Conservation (phyloP, 2,113 vertebrate species). For the Laterallus jamaicensis region DNA sequence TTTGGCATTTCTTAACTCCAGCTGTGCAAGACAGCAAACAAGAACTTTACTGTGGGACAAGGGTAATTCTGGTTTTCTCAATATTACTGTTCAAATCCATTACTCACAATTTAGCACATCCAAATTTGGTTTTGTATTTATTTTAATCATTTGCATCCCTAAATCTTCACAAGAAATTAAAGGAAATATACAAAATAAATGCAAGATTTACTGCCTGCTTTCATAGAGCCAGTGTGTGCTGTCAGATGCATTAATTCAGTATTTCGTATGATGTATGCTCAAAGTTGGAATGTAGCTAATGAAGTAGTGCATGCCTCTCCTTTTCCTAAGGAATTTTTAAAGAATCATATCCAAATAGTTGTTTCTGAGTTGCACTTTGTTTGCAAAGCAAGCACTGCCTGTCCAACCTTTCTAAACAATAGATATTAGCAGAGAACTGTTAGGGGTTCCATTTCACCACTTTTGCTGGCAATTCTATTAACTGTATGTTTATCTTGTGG, state of each 20-base stretch:
- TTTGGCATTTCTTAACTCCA: constrained; percentile 15
- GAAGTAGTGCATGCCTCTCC: not conserved
- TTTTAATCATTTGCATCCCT: constrained; percentile 25
- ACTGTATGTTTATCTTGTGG: constrained; percentile 59
- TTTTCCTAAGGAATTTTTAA: not conserved
- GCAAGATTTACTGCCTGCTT: constrained; percentile 20
- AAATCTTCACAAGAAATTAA: constrained; percentile 12
- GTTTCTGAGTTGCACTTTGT: constrained; percentile 40
- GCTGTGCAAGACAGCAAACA: constrained; percentile 9
- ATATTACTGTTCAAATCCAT: not conserved
- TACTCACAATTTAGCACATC: not conserved
- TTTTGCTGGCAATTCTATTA: constrained; percentile 49
- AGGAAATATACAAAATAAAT: constrained; percentile 40
- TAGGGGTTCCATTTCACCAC: constrained; percentile 38
- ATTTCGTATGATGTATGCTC: constrained; percentile 9
- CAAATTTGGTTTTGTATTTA: constrained; percentile 21
- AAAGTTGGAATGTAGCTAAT: constrained; percentile 33
- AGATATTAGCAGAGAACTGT: constrained; percentile 19
- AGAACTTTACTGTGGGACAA: constrained; percentile 32
- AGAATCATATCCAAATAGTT: not conserved
- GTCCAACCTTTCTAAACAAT: constrained; percentile 36
- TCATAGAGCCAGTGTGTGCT: constrained; percentile 21
- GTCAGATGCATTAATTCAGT: constrained; percentile 19
- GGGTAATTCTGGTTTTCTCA: constrained; percentile 19
- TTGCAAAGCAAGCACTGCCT: constrained; percentile 7